These are phyloP conservation scores for Marcusenius ussheri DNA, from an alignment of 2,113 vertebrate genomes.

Conservation along the genomic window DNA sequence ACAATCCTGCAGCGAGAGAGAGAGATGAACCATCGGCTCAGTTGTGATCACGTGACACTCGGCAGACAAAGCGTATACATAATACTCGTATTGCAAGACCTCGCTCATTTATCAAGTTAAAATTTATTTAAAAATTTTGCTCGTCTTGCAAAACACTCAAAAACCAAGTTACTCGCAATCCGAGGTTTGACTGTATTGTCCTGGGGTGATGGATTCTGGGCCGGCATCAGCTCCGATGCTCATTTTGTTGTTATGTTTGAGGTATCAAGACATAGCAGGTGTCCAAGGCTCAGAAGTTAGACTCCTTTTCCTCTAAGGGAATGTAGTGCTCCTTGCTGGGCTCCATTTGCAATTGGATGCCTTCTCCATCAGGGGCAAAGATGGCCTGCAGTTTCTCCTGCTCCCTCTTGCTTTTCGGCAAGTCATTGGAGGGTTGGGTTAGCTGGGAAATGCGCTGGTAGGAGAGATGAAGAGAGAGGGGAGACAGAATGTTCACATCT, in stretches of 20 bases:
- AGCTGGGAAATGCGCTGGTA: conserved; percentile 50
- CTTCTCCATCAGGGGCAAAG: conserved; percentile 43
- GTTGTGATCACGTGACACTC: too few species aligned
- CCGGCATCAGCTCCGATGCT: background rate
- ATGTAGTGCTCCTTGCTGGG: conserved; percentile 52
- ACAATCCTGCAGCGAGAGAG: too few species aligned
- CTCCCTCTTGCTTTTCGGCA: conserved; percentile 54
- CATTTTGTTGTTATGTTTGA: conserved; percentile 23
- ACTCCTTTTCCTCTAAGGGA: conserved; percentile 57
- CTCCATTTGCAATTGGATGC: conserved; percentile 37
- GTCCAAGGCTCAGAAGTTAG: conserved; percentile 48
- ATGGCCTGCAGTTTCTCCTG: conserved; percentile 52
- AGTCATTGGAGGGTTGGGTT: conserved; percentile 52
- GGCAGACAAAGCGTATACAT: too few species aligned
- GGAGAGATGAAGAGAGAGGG: background rate
- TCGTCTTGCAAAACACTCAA: too few species aligned
- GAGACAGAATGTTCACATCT: background rate
- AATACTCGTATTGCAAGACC: too few species aligned
- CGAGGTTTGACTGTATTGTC: background rate
- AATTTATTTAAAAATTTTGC: too few species aligned
- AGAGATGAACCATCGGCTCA: too few species aligned
- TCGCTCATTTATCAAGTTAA: too few species aligned
- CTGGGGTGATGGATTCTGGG: background rate
- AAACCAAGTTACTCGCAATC: too few species aligned
- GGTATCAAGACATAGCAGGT: conserved; percentile 29